phyloP scores from a whole-genome alignment of 2,113 vertebrate species.

The Poicephalus meyeri region DNA sequence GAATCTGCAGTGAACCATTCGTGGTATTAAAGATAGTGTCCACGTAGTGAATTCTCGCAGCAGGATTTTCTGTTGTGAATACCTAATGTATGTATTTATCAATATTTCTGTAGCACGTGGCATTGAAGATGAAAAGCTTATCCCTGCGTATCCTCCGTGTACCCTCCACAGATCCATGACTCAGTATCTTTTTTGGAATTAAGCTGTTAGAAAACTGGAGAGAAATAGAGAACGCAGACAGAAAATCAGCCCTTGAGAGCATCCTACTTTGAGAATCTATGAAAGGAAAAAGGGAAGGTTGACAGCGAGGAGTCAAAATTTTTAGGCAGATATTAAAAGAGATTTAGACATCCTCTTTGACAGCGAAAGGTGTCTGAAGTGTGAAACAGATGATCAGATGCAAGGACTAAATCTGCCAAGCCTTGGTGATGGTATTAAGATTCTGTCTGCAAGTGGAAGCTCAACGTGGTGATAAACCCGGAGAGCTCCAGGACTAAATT shows the following conservation, averaged over 20 bases:
- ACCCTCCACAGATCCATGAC: neutral
- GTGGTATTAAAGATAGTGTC: neutral
- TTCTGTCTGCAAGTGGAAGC: neutral
- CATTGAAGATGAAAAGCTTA: neutral
- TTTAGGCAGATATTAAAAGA: neutral
- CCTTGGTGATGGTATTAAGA: neutral
- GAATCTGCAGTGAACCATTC: constrained; percentile 1
- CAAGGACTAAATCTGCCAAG: neutral
- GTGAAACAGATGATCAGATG: neutral
- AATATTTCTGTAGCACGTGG: neutral
- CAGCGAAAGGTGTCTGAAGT: neutral
- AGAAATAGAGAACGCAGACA: neutral
- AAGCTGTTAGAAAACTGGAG: neutral
- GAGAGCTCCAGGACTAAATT: neutral
- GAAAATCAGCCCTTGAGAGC: neutral
- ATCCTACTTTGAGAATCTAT: neutral
- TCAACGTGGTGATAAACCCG: neutral
- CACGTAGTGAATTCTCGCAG: neutral
- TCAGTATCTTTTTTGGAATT: neutral
- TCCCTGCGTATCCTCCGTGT: neutral
- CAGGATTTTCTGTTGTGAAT: neutral
- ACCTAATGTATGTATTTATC: neutral
- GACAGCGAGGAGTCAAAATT: neutral
- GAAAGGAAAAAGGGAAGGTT: neutral
- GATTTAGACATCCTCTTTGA: neutral